phyloP scores from a whole-genome alignment of 2,113 vertebrate species.

The Mirza zaza region DNA sequence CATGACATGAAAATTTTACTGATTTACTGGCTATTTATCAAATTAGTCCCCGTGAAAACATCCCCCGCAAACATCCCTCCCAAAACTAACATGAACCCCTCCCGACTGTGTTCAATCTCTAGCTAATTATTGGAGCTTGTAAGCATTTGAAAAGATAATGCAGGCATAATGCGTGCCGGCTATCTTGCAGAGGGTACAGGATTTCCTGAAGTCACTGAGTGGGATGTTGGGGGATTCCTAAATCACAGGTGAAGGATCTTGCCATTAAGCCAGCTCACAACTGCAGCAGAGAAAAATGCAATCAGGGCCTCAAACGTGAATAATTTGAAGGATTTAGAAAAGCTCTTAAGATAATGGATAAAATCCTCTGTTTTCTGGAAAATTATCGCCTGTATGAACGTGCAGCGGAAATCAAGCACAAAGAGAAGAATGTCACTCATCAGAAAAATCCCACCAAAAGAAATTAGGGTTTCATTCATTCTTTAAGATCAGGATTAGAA shows the following conservation, averaged over 20 bases:
- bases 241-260: not conserved
- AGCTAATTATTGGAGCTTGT: not conserved
- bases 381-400: not conserved
- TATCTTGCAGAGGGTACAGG: not conserved
- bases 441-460: not conserved
- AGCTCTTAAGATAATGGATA: not conserved
- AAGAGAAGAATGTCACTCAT: not conserved
- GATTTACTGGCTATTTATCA: not conserved
- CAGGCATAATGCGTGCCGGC: not conserved
- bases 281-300: not conserved
- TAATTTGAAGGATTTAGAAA: slow-evolving; percentile 27
- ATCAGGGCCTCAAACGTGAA: not conserved
- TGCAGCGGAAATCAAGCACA: not conserved
- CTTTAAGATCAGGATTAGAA: not conserved
- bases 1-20: not conserved
- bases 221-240: not conserved
- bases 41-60: not conserved
- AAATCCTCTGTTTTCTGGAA: not conserved
- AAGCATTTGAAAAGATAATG: not conserved
- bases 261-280: not conserved
- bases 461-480: not conserved
- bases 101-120: not conserved
- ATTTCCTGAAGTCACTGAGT: not conserved
- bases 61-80: not conserved
- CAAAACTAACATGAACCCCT: not conserved